Percentiles rank a stretch among this genome's conserved stretches.
Conservation (phyloP, 1,140 invertebrate species). For the Papilio aristodemus region DNA sequence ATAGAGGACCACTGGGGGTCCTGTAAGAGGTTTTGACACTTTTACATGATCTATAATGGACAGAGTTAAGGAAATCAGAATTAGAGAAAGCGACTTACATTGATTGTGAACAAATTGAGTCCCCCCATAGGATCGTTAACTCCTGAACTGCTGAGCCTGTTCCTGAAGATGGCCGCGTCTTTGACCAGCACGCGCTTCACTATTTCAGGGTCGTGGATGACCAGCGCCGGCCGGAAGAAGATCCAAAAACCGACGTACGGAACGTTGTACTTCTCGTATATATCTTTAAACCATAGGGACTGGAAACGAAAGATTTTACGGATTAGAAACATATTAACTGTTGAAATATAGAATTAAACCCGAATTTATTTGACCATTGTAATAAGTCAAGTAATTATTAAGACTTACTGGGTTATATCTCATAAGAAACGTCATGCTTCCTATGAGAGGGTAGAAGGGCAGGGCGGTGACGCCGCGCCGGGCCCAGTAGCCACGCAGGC, state of each 20-base stretch:
- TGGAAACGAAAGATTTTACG: background rate
- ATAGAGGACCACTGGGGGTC: slow-evolving; percentile 40
- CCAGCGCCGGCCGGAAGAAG: background rate
- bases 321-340: background rate
- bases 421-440: slow-evolving; percentile 18
- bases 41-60: background rate
- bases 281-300: background rate
- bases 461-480: background rate
- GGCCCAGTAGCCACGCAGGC: background rate
- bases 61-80: too few relatives aligned
- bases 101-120: background rate
- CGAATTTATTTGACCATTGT: too few relatives aligned
- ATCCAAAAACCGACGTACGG: background rate
- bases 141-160: background rate
- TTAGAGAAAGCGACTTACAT: background rate
- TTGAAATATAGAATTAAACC: background rate
- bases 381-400: too few relatives aligned
- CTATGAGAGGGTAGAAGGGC: background rate
- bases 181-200: background rate
- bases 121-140: background rate
- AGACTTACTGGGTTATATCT: background rate
- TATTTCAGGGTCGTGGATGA: slow-evolving; percentile 6
- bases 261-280: background rate
- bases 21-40: too few relatives aligned
- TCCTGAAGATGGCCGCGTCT: slow-evolving; percentile 6